Evolutionary conservation across 2,113 vertebrate species (phyloP), one percentile per base, ranked within the genome.

Genomic region (Apistogramma diplotaenia): DNA sequence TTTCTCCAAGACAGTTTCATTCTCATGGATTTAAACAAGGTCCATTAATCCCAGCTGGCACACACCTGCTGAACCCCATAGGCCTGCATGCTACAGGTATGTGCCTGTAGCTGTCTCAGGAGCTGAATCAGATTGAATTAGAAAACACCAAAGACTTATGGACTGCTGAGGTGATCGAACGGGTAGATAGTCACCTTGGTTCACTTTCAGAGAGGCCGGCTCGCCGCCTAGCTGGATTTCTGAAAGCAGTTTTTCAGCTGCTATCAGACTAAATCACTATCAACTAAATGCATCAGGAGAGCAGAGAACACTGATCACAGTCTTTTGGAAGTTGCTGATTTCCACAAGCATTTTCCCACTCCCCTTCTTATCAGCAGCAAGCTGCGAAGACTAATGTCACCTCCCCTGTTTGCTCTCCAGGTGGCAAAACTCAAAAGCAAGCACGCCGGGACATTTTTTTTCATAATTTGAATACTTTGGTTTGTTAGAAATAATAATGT

Each of bases 1-100:
- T 70, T 51, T 70, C 62, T 67, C 65, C 43, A 51, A 70, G 40
- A 27, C 19, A 51, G 65, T 70, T 70, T 51, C 43, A 70, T 31
- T 31, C 65, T 51, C 6, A n/a, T 12, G 8, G 65, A 29, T 31
- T 3, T 70, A 70, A 70, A 70, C 43, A 70, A 70, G 49, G 43
- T 0, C 65, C 18, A n/a, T 70, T 70, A 70, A 51, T 70, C 18
- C 40, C 46, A 49, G 37, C 43, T 31, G 19, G 25, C 6, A 1
- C 6, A 0, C 1, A 70, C 18, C 18, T 70, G 65, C 3, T 70
- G 16, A 31, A 18, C 43, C 15, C 43, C 15, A 15, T 18, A 18
- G 2, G 15, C 15, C 43, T 49, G 15, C 2, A 46, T 70, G 43
- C 0, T 3, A n/a, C n/a, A n/a, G n/a, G n/a, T n/a, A 29, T 0